These are phyloP conservation scores for Spondyliosoma cantharus DNA, from an alignment of 2,797 vertebrate genomes.

Conservation along the genomic window DNA sequence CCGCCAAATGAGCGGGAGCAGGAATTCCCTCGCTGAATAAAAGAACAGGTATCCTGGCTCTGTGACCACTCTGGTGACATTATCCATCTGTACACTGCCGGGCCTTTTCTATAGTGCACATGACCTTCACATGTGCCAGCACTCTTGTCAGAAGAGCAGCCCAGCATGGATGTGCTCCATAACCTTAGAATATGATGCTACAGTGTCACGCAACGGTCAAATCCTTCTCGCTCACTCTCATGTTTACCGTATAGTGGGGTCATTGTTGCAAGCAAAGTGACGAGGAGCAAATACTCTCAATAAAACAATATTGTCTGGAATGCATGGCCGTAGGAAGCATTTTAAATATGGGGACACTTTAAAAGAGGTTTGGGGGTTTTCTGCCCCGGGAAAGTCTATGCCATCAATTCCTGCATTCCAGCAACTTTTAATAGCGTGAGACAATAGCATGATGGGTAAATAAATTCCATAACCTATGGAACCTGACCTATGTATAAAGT, in stretches of 20 bases:
- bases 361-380: too few species aligned
- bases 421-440: too few species aligned
- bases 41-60: slow-evolving; percentile 55
- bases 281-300: background rate
- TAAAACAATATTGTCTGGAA: background rate
- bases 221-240: background rate
- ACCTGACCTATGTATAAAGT: too few species aligned
- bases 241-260: background rate
- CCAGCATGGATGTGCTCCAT: slow-evolving; percentile 38
- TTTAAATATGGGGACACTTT: too few species aligned
- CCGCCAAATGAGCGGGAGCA: slow-evolving; percentile 45
- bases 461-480: too few species aligned
- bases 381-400: too few species aligned
- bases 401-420: too few species aligned
- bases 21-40: slow-evolving; percentile 74
- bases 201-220: slow-evolving; percentile 10
- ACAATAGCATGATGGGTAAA: too few species aligned
- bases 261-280: background rate
- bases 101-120: slow-evolving; percentile 40
- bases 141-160: slow-evolving; percentile 51
- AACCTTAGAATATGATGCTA: slow-evolving; percentile 57
- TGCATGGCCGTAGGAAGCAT: background rate
- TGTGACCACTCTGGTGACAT: slow-evolving; percentile 50
- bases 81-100: slow-evolving; percentile 59
- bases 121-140: slow-evolving; percentile 62